Base-by-base conservation (phyloP, 2,888 invertebrate species). In the Epistrophe grossulariae region DNA sequence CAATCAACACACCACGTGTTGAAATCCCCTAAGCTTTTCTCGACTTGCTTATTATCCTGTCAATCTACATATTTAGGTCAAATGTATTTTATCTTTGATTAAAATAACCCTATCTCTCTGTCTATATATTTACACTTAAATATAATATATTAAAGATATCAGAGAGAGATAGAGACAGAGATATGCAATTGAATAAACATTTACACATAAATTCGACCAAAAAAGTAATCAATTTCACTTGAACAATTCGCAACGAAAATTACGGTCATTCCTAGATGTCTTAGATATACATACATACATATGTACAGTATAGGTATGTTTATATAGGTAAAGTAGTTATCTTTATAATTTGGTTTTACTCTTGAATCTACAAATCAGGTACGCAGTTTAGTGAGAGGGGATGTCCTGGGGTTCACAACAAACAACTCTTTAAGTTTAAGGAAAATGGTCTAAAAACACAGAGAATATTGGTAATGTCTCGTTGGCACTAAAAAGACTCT, bases 111-210 rank as follows among this genome's bases (percentile, higher is more conserved):
- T 11, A 59, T 38, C 13, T 59, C 0, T 40, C 0, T 13, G 3
- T 1, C 1, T 11, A 38, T 11, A 38, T 10, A 38, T 38, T 31
- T n/a, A 31, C 40, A 59, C 24, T 15, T 5, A 28, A 4, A 45
- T 31, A 35, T 19, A 8, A 8, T 8, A 35, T 35, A 35, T 35
- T 35, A 35, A 8, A 35, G 8, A 48, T 66, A 45, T 77, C 66
- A 62, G 52, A 64, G 3, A 24, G 24, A 24, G 24, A 24, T 1
- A 24, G 24, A 24, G 24, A 24, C 2, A 24, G 24, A 24, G 24
- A 24, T 52, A 71, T 80, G 57, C 72, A 81, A 78, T 74, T 78
- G 77, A 73, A 78, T 64, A 73, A 85, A 81, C 81, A 84, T 81
- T 77, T 76, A 68, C 57, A 38, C 4, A 38, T 35, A 17, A 38